These are phyloP conservation scores for Harlomillsia oculata DNA, from an alignment of 1,140 invertebrate species.

Conservation along the genomic window DNA sequence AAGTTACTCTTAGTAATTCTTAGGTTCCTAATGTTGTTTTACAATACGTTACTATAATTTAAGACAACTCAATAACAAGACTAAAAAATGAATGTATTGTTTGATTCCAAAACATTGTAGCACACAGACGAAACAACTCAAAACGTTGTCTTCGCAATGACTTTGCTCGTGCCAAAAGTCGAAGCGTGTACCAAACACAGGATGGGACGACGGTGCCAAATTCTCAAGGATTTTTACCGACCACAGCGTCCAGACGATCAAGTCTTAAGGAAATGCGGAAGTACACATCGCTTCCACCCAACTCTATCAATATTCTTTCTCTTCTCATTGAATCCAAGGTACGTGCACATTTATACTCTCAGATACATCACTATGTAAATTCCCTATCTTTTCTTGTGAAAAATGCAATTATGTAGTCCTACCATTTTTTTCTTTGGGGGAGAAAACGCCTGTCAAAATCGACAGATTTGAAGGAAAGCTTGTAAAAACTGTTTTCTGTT, in stretches of 20 bases:
- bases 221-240: conserved; percentile 33
- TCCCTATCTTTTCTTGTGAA: no score
- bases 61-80: no score
- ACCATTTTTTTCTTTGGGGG: no score
- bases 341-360: conserved; percentile 11
- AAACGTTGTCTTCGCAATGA: conserved; percentile 46
- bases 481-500: background rate
- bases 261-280: conserved; percentile 44
- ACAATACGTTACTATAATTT: no score
- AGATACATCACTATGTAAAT: no score
- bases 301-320: conserved; percentile 44
- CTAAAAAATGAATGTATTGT: no score
- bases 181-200: conserved; percentile 44
- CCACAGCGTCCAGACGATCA: conserved; percentile 38
- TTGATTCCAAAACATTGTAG: no score
- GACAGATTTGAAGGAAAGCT: no score
- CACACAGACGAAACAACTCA: conserved; percentile 41
- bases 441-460: no score
- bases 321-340: conserved; percentile 46
- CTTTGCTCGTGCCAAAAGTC: conserved; percentile 45
- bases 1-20: no score
- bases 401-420: no score
- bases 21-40: no score
- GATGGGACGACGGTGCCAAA: conserved; percentile 36
- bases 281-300: conserved; percentile 45